A percentile compares a stretch with the other conserved stretches of the same genome.
phyloP scores from a whole-genome alignment of 2,888 invertebrate species.

The Eledona agricola region DNA sequence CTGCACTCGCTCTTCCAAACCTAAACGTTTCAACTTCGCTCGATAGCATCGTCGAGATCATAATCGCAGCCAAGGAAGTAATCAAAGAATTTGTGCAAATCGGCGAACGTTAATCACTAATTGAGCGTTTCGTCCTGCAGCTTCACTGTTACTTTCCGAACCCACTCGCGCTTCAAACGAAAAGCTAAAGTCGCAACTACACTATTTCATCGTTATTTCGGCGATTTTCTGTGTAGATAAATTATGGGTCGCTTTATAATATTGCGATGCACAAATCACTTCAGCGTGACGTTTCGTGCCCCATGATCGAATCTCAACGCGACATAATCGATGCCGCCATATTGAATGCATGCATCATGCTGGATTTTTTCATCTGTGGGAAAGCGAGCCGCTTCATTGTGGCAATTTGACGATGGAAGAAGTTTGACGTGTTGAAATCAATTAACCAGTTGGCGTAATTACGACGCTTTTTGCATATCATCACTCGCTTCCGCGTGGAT shows the following conservation, averaged over 20 bases:
- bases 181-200: no score
- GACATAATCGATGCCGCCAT: constrained; percentile 6
- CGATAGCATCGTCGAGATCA: no score
- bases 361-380: constrained; percentile 6
- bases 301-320: constrained; percentile 11
- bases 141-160: no score
- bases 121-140: no score
- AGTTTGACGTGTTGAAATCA: constrained; percentile 26
- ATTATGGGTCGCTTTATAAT: constrained; percentile 24
- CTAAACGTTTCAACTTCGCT: no score
- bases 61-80: no score
- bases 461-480: constrained; percentile 18
- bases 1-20: constrained; percentile 13
- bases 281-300: constrained; percentile 21
- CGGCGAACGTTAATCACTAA: no score
- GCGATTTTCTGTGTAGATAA: constrained; percentile 25
- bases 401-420: constrained; percentile 15
- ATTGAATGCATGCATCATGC: no score
- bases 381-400: no score
- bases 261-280: constrained; percentile 29
- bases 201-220: constrained; percentile 21
- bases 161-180: no score
- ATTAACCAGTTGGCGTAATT: constrained; percentile 25
- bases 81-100: no score
- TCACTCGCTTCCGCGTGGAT: constrained; percentile 11